Evolutionary conservation across 1,140 invertebrate species (phyloP).

Genomic region (Camponotus vicinus): DNA sequence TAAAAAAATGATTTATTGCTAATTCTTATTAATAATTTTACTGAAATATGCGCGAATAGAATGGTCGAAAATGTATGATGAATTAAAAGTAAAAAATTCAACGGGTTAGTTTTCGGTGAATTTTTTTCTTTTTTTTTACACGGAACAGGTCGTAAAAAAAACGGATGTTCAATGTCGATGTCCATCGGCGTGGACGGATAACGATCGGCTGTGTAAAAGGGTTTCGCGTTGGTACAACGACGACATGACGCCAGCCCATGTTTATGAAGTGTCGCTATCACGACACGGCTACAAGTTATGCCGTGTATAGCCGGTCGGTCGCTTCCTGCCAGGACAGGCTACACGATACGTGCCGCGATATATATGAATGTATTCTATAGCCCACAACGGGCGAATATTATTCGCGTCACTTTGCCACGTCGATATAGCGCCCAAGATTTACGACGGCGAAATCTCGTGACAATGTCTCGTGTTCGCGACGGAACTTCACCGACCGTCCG

Average conservation of each 20-base stretch:
- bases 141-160: not conserved
- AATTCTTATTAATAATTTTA: no score
- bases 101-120: no score
- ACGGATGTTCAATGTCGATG: constrained; percentile 51
- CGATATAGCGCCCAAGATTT: constrained; percentile 53
- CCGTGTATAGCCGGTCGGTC: constrained; percentile 39
- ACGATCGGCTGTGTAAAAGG: constrained; percentile 54
- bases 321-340: constrained; percentile 57
- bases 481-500: constrained; percentile 28
- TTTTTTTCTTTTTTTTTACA: not conserved
- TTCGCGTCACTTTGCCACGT: constrained; percentile 31
- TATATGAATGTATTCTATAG: constrained; percentile 41
- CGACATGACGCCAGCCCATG: constrained; percentile 59
- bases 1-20: no score
- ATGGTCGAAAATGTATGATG: no score
- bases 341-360: constrained; percentile 53
- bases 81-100: no score
- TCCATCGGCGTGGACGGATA: constrained; percentile 45
- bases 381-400: constrained; percentile 39
- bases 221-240: constrained; percentile 25
- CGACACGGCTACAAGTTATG: constrained; percentile 61
- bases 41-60: no score
- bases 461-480: constrained; percentile 56
- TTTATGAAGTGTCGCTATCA: constrained; percentile 62
- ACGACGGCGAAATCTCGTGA: constrained; percentile 54